phyloP scores from a whole-genome alignment of 2,113 vertebrate genomes.

The Steatornis caripensis region DNA sequence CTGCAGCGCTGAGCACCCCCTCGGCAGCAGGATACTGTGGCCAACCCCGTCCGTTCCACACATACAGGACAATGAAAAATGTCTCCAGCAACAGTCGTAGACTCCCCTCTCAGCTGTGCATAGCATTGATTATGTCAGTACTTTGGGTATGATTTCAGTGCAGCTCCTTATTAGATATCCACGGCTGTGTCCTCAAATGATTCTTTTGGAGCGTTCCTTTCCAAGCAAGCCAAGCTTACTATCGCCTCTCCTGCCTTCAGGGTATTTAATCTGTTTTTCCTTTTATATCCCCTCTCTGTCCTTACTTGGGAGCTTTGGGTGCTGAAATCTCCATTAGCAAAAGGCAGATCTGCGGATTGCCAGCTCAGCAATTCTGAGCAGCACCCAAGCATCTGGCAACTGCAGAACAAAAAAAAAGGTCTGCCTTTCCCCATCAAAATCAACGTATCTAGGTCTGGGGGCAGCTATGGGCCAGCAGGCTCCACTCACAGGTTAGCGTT shows the following conservation, averaged over 20 bases:
- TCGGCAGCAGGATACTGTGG: accelerated
- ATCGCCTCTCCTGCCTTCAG: background rate
- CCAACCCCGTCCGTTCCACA: background rate
- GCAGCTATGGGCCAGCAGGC: background rate
- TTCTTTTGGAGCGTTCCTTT: background rate
- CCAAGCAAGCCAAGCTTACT: background rate
- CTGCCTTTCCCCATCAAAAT: background rate
- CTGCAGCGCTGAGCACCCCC: background rate
- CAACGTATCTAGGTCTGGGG: background rate
- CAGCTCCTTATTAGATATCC: background rate
- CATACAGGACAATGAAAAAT: background rate
- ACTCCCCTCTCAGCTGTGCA: background rate
- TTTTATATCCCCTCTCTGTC: background rate
- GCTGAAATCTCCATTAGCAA: background rate
- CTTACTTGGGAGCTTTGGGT: background rate
- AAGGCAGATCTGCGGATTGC: background rate
- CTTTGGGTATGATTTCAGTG: background rate
- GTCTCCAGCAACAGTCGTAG: background rate
- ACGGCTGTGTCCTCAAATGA: background rate
- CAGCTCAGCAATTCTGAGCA: background rate
- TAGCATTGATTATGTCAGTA: background rate
- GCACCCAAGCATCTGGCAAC: background rate
- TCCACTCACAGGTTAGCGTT: background rate
- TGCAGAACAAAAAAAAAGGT: background rate
- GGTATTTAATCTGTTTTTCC: background rate